phyloP scores from a whole-genome alignment of 2,113 vertebrate species.

The Caloenas nicobarica region DNA sequence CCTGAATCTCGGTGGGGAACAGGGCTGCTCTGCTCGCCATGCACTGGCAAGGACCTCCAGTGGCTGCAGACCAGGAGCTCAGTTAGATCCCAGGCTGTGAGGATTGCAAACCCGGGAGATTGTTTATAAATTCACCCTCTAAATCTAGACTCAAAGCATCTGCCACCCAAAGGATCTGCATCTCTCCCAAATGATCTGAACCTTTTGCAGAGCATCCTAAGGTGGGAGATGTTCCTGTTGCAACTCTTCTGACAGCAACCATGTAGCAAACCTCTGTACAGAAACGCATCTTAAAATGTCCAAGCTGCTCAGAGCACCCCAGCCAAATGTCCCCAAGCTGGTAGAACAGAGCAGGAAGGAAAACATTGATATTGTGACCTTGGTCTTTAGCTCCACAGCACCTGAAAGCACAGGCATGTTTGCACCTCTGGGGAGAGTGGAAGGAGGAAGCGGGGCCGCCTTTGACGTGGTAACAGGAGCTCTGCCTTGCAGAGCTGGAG shows the following conservation, averaged over 20 bases:
- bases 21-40: not conserved
- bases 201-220: not conserved
- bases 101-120: not conserved
- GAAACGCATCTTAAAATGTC: not conserved
- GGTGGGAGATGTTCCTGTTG: not conserved
- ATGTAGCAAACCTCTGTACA: not conserved
- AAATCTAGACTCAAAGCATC: not conserved
- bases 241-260: not conserved
- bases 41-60: not conserved
- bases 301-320: not conserved
- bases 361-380: not conserved
- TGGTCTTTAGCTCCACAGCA: not conserved
- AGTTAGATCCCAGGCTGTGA: not conserved
- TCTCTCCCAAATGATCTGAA: not conserved
- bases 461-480: not conserved
- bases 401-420: not conserved
- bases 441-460: not conserved
- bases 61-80: not conserved
- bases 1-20: accelerated
- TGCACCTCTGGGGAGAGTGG: not conserved
- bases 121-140: not conserved
- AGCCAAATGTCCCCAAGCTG: not conserved
- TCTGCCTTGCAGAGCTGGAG: not conserved
- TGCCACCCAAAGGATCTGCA: not conserved
- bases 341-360: not conserved